Evolutionary conservation across 2,888 invertebrate genomes (phyloP), one percentile per base, ranked within the genome.

Genomic region (Cynaeus angustus): DNA sequence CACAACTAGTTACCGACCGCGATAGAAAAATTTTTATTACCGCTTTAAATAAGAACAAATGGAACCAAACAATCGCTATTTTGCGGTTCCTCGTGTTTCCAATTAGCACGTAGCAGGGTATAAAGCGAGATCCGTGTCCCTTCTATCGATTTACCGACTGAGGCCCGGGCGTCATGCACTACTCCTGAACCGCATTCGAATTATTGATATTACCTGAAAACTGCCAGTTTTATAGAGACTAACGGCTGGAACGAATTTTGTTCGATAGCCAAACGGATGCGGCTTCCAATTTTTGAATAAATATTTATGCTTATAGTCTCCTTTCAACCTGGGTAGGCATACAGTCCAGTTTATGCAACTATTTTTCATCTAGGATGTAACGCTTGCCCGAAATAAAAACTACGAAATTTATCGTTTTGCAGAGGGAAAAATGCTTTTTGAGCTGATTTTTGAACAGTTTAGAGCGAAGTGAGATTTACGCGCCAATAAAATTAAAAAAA

Each of bases 161-260:
- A 64, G 64, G 43, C 64, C 64, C 53, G 64, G 53, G 64, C 53
- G 52, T 53, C 53, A 53, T 53, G 64, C 53, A 52, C 64, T 53
- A 43, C 46, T 64, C 64, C 64, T 53, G 64, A 64, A 64, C 64
- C 64, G 64, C 64, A 64, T 41, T 68, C 74, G 72, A 77, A 78
- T 79, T 78, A 79, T 79, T 77, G 78, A 74, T 78, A 77, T 77
- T 77, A 75, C 76, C 74, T 74, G 74, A 74, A 76, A 77, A 75
- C 74, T 75, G 75, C 71, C 75, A 75, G 59, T 71, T 75, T 76
- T 75, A 75, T 75, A 72, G 70, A 75, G 72, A 73, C 75, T 72
- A 66, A 73, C 67, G 58, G 50, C 52, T 38, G 52, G 66, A 61
- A 46, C 67, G 64, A 71, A 72, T 72, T 75, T 71, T 62, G 68